Evolutionary conservation across 2,113 vertebrate species (phyloP).

Genomic region (Heterocephalus glaber): DNA sequence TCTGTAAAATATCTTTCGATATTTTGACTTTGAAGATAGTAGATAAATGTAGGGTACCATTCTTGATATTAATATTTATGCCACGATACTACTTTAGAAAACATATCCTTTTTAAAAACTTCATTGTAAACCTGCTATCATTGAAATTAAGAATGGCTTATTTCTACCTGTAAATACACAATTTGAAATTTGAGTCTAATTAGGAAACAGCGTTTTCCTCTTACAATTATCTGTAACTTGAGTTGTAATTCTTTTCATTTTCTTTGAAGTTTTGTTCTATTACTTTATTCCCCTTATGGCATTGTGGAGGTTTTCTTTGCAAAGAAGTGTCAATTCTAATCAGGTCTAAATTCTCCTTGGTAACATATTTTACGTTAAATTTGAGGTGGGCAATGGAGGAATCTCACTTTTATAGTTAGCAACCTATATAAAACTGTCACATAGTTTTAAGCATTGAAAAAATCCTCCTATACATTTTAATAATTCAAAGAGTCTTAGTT

Average conservation of each 20-base stretch:
- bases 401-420: constrained; percentile 3
- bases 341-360: constrained; percentile 29
- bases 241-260: not conserved
- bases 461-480: not conserved
- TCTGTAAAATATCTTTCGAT: constrained; percentile 23
- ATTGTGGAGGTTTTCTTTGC: constrained; percentile 30
- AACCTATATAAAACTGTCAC: not conserved
- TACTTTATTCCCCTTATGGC: constrained; percentile 27
- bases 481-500: not conserved
- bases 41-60: not conserved
- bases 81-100: not conserved
- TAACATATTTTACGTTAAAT: constrained; percentile 49
- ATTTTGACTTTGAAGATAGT: constrained; percentile 18
- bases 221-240: not conserved
- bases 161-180: constrained; percentile 26
- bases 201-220: not conserved
- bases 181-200: constrained; percentile 40
- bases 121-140: not conserved
- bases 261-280: not conserved
- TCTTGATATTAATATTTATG: constrained; percentile 45
- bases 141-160: not conserved
- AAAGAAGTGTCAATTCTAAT: constrained; percentile 51
- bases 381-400: not conserved
- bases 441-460: not conserved
- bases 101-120: not conserved